Evolutionary conservation across 2,113 vertebrate genomes (phyloP).

Genomic region (Rhynchopsitta pachyrhyncha): DNA sequence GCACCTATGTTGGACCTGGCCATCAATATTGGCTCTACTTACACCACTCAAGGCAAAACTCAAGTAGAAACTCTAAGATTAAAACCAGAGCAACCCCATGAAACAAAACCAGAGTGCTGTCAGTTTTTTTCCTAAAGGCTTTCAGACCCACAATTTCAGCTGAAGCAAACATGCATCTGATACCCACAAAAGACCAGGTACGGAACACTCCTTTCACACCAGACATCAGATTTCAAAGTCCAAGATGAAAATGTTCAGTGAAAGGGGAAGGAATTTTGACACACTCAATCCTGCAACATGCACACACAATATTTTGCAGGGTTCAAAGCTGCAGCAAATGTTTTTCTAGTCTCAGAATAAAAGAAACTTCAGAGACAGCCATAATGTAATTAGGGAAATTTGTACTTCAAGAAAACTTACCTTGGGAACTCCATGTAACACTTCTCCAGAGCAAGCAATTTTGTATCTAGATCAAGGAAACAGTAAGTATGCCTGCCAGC

Average conservation of each 20-base stretch:
- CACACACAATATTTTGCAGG: neutral
- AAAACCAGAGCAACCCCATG: neutral
- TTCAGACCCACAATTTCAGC: neutral
- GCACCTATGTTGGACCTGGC: neutral
- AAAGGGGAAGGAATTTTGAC: neutral
- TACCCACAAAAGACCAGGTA: neutral
- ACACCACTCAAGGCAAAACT: neutral
- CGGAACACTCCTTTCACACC: neutral
- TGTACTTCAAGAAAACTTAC: neutral
- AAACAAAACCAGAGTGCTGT: neutral
- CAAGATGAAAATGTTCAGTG: neutral
- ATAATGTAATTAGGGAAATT: neutral
- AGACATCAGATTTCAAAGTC: neutral
- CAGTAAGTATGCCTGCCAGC: neutral
- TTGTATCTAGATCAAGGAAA: neutral
- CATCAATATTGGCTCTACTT: neutral
- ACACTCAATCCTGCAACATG: rapidly evolving
- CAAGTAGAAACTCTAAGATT: neutral
- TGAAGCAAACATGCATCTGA: neutral
- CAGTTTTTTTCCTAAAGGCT: neutral
- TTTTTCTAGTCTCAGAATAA: neutral
- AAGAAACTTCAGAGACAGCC: neutral
- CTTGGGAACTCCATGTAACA: neutral
- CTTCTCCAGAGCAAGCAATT: neutral
- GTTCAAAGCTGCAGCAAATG: neutral